A percentile compares a stretch with the other conserved stretches of the same genome.
Evolutionary conservation across 2,888 invertebrate species (phyloP).

Genomic region (Xanthia togata): DNA sequence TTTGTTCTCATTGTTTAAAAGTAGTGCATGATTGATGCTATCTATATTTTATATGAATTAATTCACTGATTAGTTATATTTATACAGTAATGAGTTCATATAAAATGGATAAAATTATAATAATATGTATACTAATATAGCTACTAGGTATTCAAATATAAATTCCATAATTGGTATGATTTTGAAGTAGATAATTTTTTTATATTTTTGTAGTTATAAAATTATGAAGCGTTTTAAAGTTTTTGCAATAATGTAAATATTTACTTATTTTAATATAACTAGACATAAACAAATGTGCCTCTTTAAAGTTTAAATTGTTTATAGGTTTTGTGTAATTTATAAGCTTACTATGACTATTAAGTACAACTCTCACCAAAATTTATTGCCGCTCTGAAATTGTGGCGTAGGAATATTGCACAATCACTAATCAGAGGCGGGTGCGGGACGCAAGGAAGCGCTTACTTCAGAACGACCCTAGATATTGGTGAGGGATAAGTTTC

Average conservation of each 20-base stretch:
- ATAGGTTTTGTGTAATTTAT: conserved; percentile 56
- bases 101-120: conserved; percentile 37
- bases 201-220: conserved; percentile 65
- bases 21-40: conserved; percentile 28
- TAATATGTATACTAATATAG: conserved; percentile 9
- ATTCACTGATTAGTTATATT: conserved; percentile 36
- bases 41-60: conserved; percentile 56
- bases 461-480: background rate
- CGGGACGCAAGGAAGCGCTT: background rate
- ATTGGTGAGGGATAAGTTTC: conserved; percentile 23
- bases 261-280: conserved; percentile 59
- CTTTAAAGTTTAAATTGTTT: conserved; percentile 38
- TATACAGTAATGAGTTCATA: conserved; percentile 48
- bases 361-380: conserved; percentile 32
- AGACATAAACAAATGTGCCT: conserved; percentile 47
- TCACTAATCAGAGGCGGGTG: background rate
- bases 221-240: conserved; percentile 53
- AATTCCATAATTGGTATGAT: conserved; percentile 37
- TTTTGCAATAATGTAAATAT: conserved; percentile 67
- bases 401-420: background rate
- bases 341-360: conserved; percentile 40
- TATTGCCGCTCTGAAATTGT: conserved; percentile 2
- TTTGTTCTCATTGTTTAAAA: conserved; percentile 51
- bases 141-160: conserved; percentile 22
- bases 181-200: conserved; percentile 48